These are phyloP conservation scores for Carcinoscorpius rotundicauda DNA, from an alignment of 1,140 invertebrate genomes.

Conservation along the genomic window DNA sequence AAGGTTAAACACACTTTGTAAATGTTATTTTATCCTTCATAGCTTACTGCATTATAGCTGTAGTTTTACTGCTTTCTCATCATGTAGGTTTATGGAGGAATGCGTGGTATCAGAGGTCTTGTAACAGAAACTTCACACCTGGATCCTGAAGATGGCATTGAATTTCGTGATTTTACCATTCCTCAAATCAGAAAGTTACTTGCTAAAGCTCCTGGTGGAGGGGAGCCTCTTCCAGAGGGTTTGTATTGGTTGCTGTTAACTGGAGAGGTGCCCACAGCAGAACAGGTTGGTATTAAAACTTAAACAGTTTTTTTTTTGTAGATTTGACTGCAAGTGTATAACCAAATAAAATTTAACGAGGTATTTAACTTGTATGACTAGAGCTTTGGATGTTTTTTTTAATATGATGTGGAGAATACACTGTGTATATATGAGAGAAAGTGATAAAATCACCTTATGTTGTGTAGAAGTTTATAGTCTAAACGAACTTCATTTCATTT, in stretches of 20 bases:
- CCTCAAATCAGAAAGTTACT: constrained; percentile 44
- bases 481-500: too few species aligned
- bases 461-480: too few species aligned
- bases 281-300: constrained; percentile 26
- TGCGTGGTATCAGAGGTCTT: constrained; percentile 45
- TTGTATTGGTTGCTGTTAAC: constrained; percentile 47
- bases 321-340: not conserved
- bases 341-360: too few species aligned
- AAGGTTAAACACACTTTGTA: too few species aligned
- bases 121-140: constrained; percentile 48
- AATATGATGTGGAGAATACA: too few species aligned
- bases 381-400: too few species aligned
- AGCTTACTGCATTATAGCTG: too few species aligned
- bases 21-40: too few species aligned
- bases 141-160: constrained; percentile 46
- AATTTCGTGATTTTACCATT: constrained; percentile 47
- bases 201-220: constrained; percentile 40
- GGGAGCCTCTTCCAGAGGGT: constrained; percentile 45
- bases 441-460: too few species aligned
- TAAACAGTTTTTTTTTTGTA: not conserved
- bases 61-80: not conserved
- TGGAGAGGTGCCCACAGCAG: constrained; percentile 41
- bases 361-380: too few species aligned
- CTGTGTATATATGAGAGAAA: too few species aligned
- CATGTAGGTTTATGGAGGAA: constrained; percentile 44